phyloP scores from a whole-genome alignment of 2,113 vertebrate species.

The Pungitius pungitius region DNA sequence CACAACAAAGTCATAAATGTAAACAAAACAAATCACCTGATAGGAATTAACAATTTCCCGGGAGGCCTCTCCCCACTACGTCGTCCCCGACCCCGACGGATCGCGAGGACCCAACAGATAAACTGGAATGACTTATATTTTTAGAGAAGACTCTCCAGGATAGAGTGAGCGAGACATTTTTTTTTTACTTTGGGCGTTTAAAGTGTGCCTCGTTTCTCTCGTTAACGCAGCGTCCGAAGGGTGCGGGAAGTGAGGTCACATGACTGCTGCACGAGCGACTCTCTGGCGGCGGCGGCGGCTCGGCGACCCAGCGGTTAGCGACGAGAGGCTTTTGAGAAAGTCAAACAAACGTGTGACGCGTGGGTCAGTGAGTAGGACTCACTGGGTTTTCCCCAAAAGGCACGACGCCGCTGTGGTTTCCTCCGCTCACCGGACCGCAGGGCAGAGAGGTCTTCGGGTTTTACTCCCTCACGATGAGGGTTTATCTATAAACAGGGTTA shows the following conservation, averaged over 20 bases:
- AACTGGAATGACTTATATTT: constrained; percentile 95
- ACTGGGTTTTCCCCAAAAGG: constrained; percentile 46
- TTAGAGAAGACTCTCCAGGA: constrained; percentile 95
- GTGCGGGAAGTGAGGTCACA: neutral
- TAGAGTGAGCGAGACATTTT: constrained; percentile 93
- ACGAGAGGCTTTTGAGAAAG: constrained; percentile 59
- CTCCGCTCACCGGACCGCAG: neutral
- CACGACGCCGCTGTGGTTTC: constrained; percentile 34
- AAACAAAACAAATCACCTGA: constrained; percentile 59
- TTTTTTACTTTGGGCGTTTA: constrained; percentile 44
- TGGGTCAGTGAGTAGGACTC: constrained; percentile 37
- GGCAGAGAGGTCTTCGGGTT: neutral
- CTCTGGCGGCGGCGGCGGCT: constrained; percentile 18
- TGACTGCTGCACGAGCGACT: constrained; percentile 6
- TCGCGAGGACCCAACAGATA: constrained; percentile 78
- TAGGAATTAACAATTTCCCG: constrained; percentile 9
- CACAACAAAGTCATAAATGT: constrained; percentile 50
- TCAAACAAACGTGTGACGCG: constrained; percentile 40
- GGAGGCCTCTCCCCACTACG: constrained; percentile 18
- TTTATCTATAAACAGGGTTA: neutral
- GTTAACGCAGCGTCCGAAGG: neutral
- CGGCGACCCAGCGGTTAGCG: constrained; percentile 45
- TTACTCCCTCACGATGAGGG: neutral
- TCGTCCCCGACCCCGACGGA: constrained; percentile 32
- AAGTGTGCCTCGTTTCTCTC: neutral